Evolutionary conservation across 2,797 vertebrate species (phyloP), one percentile per base, ranked within the genome.

Genomic region (Pogoniulus pusillus): DNA sequence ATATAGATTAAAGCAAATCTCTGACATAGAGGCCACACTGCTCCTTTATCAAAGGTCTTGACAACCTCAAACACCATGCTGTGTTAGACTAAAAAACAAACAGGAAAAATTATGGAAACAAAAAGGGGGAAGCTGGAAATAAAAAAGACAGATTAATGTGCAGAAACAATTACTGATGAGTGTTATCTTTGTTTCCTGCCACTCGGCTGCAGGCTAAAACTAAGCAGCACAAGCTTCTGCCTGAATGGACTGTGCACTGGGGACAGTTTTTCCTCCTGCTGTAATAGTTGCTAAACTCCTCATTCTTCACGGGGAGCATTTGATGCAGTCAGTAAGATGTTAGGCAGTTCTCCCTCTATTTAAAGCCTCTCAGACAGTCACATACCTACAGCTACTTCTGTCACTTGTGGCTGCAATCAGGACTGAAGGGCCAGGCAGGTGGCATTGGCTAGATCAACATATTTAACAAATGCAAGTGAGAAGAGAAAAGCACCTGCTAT

Each of bases 371-470:
- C 22, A 74, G 58, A 63, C 6, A 60, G 65, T 69, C 27, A 66
- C 7, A n/a, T 4, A 30, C 3, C 7, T 74, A 23, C 30, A 75
- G 16, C 2, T 81, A 59, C 7, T 77, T 81, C 17, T 41, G 15
- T 59, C 27, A 49, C 22, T 53, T 5, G 37, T 35, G 16, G 14
- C 9, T 78, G 16, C 17, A 69, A 32, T 12, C 30, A 90, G 53
- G 55, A 65, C 45, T 43, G 15, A 12, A 78, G 7, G 3, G 15
- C 32, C 23, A 59, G 49, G n/a, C 7, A 51, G 32, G 4, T 24
- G 26, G 5, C 10, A 1, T 9, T n/a, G 9, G 4, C 7, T 71
- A 18, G 53, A 73, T 51, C 32, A 0, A 69, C 14, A 9, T 9
- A n/a, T 65, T 18, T 9, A 59, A 74, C 82, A 63, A 53, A 43